Evolutionary conservation across 2,888 invertebrate genomes (phyloP).

Genomic region (Dolomedes plantarius): DNA sequence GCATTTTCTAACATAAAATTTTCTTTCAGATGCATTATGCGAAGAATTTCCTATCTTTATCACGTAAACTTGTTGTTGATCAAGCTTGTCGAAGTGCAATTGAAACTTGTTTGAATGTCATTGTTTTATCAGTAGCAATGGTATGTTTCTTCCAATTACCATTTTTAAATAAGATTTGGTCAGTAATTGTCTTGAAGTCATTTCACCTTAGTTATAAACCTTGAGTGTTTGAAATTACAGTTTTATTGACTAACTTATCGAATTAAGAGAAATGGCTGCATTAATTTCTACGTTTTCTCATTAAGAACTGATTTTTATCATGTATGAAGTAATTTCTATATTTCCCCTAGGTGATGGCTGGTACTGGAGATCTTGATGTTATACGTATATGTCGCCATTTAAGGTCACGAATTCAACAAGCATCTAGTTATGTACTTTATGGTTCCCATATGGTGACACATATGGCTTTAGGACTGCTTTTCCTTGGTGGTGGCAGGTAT

Average conservation of each 20-base stretch:
- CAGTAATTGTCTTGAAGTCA: no score
- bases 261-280: no score
- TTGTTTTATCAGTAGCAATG: constrained; percentile 87
- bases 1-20: no score
- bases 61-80: constrained; percentile 86
- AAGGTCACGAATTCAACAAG: constrained; percentile 86
- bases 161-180: no score
- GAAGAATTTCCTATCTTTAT: constrained; percentile 83
- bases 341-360: constrained; percentile 87
- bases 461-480: constrained; percentile 93
- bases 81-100: constrained; percentile 92
- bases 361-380: constrained; percentile 90
- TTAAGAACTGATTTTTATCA: no score
- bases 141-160: no score
- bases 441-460: constrained; percentile 96
- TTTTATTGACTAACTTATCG: no score
- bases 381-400: constrained; percentile 90
- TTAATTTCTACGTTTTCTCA: no score
- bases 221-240: no score
- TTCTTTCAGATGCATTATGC: constrained; percentile 83
- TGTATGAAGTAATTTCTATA: no score
- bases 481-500: constrained; percentile 94
- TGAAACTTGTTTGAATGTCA: constrained; percentile 90
- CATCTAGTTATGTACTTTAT: constrained; percentile 84
- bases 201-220: no score